Evolutionary conservation across 35 echinoderm and acorn worm genomes (phyloP).

Genomic region (Lytechinus variegatus): DNA sequence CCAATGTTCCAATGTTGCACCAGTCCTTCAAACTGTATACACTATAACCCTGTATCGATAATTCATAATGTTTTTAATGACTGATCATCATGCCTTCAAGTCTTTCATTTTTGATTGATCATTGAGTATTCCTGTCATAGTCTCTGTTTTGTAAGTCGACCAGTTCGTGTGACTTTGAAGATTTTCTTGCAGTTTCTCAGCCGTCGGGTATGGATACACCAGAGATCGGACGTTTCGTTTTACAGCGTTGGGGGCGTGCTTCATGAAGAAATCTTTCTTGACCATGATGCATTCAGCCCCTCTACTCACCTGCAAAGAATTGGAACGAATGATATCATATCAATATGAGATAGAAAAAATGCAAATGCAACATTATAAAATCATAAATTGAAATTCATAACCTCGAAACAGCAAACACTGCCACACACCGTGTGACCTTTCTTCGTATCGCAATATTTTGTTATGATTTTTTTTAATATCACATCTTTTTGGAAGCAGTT

Average conservation of each 20-base stretch:
- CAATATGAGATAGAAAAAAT: too few relatives aligned
- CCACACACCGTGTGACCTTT: too few relatives aligned
- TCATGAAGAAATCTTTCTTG: conserved; percentile 87
- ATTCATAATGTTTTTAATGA: not conserved
- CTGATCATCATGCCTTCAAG: conserved; percentile 44
- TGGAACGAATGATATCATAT: not conserved
- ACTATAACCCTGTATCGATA: too few relatives aligned
- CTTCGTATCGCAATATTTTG: too few relatives aligned
- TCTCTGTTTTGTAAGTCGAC: conserved; percentile 86
- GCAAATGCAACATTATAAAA: too few relatives aligned
- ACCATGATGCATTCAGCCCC: conserved; percentile 92
- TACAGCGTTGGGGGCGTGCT: conserved; percentile 66
- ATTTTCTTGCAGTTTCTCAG: conserved; percentile 72
- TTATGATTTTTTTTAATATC: too few relatives aligned
- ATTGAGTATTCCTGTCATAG: conserved; percentile 52
- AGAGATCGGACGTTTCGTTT: conserved; percentile 65
- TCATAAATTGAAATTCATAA: too few relatives aligned
- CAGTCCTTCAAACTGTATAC: too few relatives aligned
- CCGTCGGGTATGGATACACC: conserved; percentile 71
- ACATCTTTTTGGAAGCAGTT: too few relatives aligned
- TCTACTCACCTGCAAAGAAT: conserved; percentile 60
- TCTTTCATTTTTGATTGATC: conserved; percentile 58
- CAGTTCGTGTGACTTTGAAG: conserved; percentile 84
- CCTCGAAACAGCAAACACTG: too few relatives aligned
- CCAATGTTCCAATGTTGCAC: too few relatives aligned